phyloP scores from a whole-genome alignment of 2,888 invertebrate genomes.

The Nephrotoma guestfalica region DNA sequence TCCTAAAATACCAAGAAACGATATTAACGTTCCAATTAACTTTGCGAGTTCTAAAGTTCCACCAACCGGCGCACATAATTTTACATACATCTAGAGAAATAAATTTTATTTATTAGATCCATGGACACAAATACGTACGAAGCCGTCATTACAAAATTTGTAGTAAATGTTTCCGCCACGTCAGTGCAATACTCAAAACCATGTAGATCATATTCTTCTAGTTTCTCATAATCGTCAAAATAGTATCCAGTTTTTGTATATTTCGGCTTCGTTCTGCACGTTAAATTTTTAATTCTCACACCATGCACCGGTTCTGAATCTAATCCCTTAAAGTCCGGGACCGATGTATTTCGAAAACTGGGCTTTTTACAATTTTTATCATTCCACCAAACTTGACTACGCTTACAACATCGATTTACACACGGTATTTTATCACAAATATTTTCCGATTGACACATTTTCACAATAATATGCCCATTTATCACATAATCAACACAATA shows the following conservation, averaged over 20 bases:
- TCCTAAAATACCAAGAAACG: not conserved
- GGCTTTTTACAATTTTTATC: not conserved
- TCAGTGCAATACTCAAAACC: not conserved
- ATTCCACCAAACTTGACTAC: not conserved
- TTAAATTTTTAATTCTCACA: not conserved
- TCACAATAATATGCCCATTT: not conserved
- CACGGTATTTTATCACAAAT: not conserved
- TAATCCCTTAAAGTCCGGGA: not conserved
- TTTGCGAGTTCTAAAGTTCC: not conserved
- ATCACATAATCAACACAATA: not conserved
- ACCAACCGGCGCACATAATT: not conserved
- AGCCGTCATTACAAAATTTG: not conserved
- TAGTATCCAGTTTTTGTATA: not conserved
- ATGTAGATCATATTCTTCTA: not conserved
- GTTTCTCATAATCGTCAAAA: not conserved
- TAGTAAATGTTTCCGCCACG: not conserved
- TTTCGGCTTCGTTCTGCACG: not conserved
- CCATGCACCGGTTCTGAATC: not conserved
- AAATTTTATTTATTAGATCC: not conserved
- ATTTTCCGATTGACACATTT: not conserved
- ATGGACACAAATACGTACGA: not conserved
- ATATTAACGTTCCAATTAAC: not conserved
- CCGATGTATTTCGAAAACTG: not conserved
- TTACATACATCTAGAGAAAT: not conserved
- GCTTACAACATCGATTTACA: not conserved